Evolutionary conservation across 2,113 vertebrate genomes (phyloP), one percentile per base, ranked within the genome.

Genomic region (Thoracochromis brauschi): DNA sequence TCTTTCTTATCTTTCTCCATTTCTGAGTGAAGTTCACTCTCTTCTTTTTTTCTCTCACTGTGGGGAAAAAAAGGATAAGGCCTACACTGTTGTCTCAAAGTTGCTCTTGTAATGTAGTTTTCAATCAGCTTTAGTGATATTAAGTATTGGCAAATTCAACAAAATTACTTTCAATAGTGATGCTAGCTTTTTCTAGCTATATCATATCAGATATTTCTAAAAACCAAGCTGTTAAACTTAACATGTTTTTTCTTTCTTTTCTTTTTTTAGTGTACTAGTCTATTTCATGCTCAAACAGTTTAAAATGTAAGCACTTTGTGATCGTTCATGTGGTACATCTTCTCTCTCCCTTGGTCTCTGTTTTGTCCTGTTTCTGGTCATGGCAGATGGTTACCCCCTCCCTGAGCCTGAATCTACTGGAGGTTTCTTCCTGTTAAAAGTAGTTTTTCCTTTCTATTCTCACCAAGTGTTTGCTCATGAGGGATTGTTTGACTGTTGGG

Each of bases 41-140:
- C 17, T 63, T 35, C n/a, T 24, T 63, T 4, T 35, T 63, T 65
- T 65, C 17, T n/a, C 60, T 65, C 0, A n/a, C 31, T n/a, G 0
- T 65, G 40, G 17, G 38, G 7, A 0, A 45, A 45, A 26, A 17
- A 47, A 71, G 12, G 11, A 42, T 26, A 16, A 26, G 7, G 21
- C 38, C 33, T 11, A 73, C 42, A 73, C 40, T 29, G 14, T 45
- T 26, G 24, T 47, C 21, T 73, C 2, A 42, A 73, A 73, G 38
- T 45, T 26, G n/a, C 21, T 45, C 38, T 29, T 75, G 24, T 14
- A 1, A 45, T 73, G 1, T 40, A 42, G 35, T 71, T 71, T 24
- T 68, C 65, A 42, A 24, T 71, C 38, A 45, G 21, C 21, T 24
- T 73, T 42, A 26, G 65, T 26, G 65, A 73, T 9, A 9, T 45